These are phyloP conservation scores for Gadus macrocephalus DNA, from an alignment of 2,113 vertebrate genomes.

Conservation along the genomic window DNA sequence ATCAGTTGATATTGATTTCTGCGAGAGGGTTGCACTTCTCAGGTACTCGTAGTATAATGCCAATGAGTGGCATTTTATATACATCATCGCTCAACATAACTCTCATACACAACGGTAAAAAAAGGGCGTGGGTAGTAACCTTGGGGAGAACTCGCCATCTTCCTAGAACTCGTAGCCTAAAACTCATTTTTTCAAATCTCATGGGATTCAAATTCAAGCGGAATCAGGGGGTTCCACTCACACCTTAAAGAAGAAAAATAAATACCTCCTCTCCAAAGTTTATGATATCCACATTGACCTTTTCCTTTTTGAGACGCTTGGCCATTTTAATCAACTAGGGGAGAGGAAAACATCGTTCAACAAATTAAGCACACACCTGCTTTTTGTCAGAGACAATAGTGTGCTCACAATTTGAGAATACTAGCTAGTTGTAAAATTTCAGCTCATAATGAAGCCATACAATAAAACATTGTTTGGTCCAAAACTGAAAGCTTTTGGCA, in stretches of 20 bases:
- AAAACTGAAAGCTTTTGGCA: not conserved
- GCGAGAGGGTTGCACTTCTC: too few species aligned
- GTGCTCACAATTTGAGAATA: not conserved
- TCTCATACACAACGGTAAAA: too few species aligned
- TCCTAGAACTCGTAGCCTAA: too few species aligned
- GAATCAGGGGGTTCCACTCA: too few species aligned
- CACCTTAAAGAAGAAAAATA: constrained; percentile 27
- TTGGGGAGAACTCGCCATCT: too few species aligned
- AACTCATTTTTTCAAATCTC: not conserved
- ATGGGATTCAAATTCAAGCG: too few species aligned
- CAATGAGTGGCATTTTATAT: too few species aligned
- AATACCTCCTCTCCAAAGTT: constrained; percentile 97
- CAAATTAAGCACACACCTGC: not conserved
- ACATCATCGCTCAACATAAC: too few species aligned
- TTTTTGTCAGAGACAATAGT: not conserved
- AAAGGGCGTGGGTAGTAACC: too few species aligned
- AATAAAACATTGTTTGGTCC: not conserved
- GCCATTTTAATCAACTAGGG: constrained; percentile 90
- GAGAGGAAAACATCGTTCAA: constrained; percentile 3
- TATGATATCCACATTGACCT: constrained; percentile 93
- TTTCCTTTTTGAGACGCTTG: constrained; percentile 95
- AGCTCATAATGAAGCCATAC: not conserved
- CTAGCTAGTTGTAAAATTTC: not conserved
- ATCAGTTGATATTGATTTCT: too few species aligned
- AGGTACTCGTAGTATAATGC: too few species aligned